Base-by-base conservation (phyloP, 2,888 invertebrate genomes). In the Fabriciana adippe region DNA sequence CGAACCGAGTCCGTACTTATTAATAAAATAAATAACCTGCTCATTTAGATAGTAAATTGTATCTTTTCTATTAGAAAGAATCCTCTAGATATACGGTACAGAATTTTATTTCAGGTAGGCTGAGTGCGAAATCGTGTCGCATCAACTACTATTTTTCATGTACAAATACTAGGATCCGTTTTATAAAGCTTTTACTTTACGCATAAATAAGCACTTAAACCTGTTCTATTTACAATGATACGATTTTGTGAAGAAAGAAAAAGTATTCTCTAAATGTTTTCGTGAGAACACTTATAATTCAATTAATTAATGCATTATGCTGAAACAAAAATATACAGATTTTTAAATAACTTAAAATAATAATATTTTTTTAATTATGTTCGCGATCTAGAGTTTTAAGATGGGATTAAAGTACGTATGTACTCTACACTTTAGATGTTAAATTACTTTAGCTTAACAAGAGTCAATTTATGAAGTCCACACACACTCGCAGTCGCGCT, bases 51-150 rank as follows among this genome's bases (percentile, higher is more conserved):
- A 55, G 48, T 21, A 50, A 48, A 61, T 55, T 11, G 2, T 41
- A 48, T 55, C 3, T 41, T 16, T 55, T 55, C 15, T 31, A 16
- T 48, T 13, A 15, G 26, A 50, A 60, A 55, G 14, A 55, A 61
- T 61, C 21, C 26, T 41, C 45, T 54, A 63, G 53, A 66, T 55
- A 41, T 55, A 21, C 18, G 54, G 31, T 66, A 57, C 51, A 15
- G 16, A 21, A 18, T 66, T 66, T 61, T 66, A 66, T 66, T 60
- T 50, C 35, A 61, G 50, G 48, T 55, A 51, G 55, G 55, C 41
- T 21, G 66, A 66, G 69, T 64, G 69, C 59, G 59, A 53, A 66
- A 48, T 50, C 66, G 13, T 69, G 63, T 69, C 62, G 55, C 60
- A 50, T 64, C 57, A 16, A 15, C 14, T 35, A 59, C 59, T 45